These are phyloP conservation scores for Zaprionus inermis DNA, from an alignment of 1,140 invertebrate species.

Conservation along the genomic window DNA sequence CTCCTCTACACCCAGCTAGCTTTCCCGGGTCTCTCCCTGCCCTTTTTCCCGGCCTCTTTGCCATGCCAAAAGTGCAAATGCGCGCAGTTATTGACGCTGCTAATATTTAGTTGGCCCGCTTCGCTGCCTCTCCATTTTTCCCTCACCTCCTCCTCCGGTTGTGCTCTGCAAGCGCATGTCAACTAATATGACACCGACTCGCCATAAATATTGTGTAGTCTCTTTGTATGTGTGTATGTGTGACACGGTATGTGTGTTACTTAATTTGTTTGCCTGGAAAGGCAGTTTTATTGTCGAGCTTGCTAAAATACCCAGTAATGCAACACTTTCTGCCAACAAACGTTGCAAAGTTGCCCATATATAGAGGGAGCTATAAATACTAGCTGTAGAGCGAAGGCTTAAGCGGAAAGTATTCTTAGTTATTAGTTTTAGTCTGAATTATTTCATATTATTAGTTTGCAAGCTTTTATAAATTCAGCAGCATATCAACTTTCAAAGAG, in stretches of 20 bases:
- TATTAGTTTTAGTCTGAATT: too few species aligned
- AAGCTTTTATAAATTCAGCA: too few species aligned
- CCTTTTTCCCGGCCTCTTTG: conserved; percentile 11
- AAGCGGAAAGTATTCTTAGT: not conserved
- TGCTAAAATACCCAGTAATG: conserved; percentile 32
- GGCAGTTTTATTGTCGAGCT: conserved; percentile 66
- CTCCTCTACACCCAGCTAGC: not conserved
- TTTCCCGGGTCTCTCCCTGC: not conserved
- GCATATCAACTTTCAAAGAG: too few species aligned
- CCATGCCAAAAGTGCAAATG: conserved; percentile 55
- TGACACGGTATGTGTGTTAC: conserved; percentile 14
- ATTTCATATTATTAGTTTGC: too few species aligned
- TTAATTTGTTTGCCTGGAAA: conserved; percentile 69
- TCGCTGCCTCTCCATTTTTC: not conserved
- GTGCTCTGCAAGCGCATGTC: conserved; percentile 6
- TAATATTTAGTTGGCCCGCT: conserved; percentile 66
- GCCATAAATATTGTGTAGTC: conserved; percentile 26
- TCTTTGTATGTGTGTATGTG: not conserved
- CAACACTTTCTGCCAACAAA: not conserved
- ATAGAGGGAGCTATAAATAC: not conserved
- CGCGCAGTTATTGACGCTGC: conserved; percentile 69
- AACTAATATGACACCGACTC: conserved; percentile 17
- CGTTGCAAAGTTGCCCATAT: not conserved
- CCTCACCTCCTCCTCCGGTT: not conserved
- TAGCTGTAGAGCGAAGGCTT: not conserved